Base-by-base conservation (phyloP, 2,888 invertebrate species). In the Anthrax anthrax region DNA sequence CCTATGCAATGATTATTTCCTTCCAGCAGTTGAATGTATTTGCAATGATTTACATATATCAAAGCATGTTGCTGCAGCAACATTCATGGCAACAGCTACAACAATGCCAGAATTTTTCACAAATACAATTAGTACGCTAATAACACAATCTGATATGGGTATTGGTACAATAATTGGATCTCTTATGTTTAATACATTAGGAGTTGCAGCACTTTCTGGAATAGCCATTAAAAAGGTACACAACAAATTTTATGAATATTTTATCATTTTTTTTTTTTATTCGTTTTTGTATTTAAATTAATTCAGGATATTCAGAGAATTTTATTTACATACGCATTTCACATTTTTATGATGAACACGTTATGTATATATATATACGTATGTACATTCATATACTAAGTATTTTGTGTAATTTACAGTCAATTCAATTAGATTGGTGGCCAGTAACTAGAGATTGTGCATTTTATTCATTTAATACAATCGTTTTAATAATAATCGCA, bases 31-130 rank as follows among this genome's bases (percentile, higher is more conserved):
- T 13, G 90, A 91, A 65, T 74, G 81, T 49, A 88, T 94, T 53
- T 90, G 91, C 60, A 79, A 83, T 52, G 82, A 84, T 64, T 64
- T 86, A 38, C 76, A 80, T 57, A 74, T 86, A 57, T 80, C 84
- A 13, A 77, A 79, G 71, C 92, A 97, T 68, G 89, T 96, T 14
- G 95, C 94, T 0, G 96, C 94, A 0, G 96, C 96, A 3, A 96
- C 95, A 0, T 95, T 97, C 58, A 91, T 96, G 87, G 86, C 96
- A 0, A 81, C 91, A 1, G 96, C 95, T 4, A 95, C 95, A 2
- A 90, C 91, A 16, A 86, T 89, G 52, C 95, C 95, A 0, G 95
- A 96, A 68, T 78, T 94, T 51, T 94, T 94, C 66, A 89, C 91
- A 38, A 91, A 89, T 60, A 74, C 91, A 36, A 86, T 96, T 42